Evolutionary conservation across 2,113 vertebrate genomes (phyloP).

Genomic region (Caranx melampygus): DNA sequence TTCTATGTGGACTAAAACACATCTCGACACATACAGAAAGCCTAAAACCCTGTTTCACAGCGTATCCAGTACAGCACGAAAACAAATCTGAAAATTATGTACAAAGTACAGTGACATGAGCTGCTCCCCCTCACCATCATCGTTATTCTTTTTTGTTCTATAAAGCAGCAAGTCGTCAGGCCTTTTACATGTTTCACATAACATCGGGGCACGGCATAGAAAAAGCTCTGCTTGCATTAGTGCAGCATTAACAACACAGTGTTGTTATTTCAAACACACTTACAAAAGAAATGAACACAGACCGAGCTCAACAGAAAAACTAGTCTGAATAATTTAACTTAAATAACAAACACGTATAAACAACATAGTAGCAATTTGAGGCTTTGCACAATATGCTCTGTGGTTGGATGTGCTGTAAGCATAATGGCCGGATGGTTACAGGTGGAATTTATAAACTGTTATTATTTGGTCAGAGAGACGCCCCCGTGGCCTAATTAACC

Average conservation of each 20-base stretch:
- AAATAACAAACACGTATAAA: conserved; percentile 85
- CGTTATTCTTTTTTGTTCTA: conserved; percentile 31
- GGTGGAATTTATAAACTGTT: conserved; percentile 24
- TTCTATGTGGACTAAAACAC: conserved; percentile 95
- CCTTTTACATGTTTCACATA: conserved; percentile 76
- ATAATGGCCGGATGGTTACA: conserved; percentile 14
- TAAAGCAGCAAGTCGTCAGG: conserved; percentile 78
- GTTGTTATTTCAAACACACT: conserved; percentile 80
- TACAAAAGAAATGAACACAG: conserved; percentile 78
- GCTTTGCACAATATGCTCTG: conserved; percentile 56
- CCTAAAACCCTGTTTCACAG: conserved; percentile 93
- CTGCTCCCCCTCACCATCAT: conserved; percentile 66
- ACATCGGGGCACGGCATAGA: conserved; percentile 74
- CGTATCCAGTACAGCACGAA: conserved; percentile 92
- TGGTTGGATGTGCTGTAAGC: conserved; percentile 40
- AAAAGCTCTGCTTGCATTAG: conserved; percentile 77
- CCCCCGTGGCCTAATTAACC: conserved; percentile 35
- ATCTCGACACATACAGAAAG: conserved; percentile 89
- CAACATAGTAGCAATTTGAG: conserved; percentile 69
- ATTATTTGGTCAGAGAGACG: conserved; percentile 59
- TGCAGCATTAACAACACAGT: conserved; percentile 76
- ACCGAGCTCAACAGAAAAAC: conserved; percentile 72
- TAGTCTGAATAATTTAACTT: conserved; percentile 86
- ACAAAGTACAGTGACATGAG: conserved; percentile 83
- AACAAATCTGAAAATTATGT: conserved; percentile 89